Evolutionary conservation across 2,888 invertebrate species (phyloP).

Genomic region (Prenolepis imparis): DNA sequence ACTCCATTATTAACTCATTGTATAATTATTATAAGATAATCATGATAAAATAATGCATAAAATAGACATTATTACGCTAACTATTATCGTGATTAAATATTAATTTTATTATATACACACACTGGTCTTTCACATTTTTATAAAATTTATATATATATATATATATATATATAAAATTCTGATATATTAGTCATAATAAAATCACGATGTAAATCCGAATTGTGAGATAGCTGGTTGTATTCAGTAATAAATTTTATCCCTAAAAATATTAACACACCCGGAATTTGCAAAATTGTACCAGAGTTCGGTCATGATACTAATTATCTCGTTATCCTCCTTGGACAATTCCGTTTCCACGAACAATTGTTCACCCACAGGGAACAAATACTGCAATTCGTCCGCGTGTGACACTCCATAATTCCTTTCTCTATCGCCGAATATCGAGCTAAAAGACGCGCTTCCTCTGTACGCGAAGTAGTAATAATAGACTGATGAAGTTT

Average conservation of each 20-base stretch:
- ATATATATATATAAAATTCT: neutral
- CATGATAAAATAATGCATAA: neutral
- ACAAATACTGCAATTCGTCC: constrained; percentile 94
- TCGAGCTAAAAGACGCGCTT: constrained; percentile 90
- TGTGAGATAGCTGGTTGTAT: too few species aligned
- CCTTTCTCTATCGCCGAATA: constrained; percentile 90
- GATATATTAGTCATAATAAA: neutral
- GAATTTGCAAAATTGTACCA: constrained; percentile 93
- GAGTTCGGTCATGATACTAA: constrained; percentile 89
- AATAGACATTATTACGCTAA: neutral
- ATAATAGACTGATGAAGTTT: constrained; percentile 88
- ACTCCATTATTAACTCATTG: neutral
- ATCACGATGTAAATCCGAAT: too few species aligned
- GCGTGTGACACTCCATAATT: constrained; percentile 93
- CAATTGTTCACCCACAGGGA: constrained; percentile 89
- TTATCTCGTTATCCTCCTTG: constrained; percentile 88
- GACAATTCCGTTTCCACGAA: constrained; percentile 89
- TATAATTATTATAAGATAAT: neutral
- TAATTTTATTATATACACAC: neutral
- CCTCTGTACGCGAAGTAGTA: constrained; percentile 91
- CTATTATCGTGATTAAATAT: neutral
- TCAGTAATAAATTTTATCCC: too few species aligned
- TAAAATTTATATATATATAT: too few species aligned
- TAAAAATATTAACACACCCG: constrained; percentile 87
- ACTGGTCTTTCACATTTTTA: neutral